Evolutionary conservation across 2,113 vertebrate species (phyloP).

Genomic region (Pterocles burchelli): DNA sequence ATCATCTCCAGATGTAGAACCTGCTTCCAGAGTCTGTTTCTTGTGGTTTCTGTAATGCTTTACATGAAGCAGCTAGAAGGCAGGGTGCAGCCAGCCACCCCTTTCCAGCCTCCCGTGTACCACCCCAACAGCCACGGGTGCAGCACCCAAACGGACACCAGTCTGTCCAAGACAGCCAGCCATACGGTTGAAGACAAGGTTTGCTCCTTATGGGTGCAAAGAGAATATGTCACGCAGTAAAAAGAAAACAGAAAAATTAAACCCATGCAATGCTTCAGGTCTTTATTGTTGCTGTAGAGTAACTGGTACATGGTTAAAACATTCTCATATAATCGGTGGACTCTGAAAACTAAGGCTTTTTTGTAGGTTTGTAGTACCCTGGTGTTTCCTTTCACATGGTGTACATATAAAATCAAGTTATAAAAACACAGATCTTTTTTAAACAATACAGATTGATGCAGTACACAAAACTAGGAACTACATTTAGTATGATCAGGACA

Average conservation of each 20-base stretch:
- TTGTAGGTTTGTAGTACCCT: conserved; percentile 68
- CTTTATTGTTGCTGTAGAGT: conserved; percentile 74
- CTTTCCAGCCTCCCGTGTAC: not conserved
- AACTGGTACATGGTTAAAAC: conserved; percentile 64
- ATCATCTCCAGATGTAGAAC: not conserved
- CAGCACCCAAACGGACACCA: not conserved
- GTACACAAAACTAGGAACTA: conserved; percentile 18
- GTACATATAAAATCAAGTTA: conserved; percentile 66
- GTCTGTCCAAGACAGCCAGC: not conserved
- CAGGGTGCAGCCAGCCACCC: not conserved
- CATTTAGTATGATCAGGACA: not conserved
- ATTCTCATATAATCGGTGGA: conserved; percentile 44
- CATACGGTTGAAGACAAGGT: accelerated
- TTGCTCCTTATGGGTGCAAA: not conserved
- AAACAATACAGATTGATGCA: conserved; percentile 13
- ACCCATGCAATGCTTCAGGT: conserved; percentile 9
- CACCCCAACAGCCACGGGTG: not conserved
- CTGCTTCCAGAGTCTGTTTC: not conserved
- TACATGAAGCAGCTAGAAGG: not conserved
- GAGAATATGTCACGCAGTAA: not conserved
- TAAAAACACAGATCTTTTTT: conserved; percentile 48
- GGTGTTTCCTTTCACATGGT: conserved; percentile 57
- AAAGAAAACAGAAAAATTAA: not conserved
- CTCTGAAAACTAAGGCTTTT: conserved; percentile 76
- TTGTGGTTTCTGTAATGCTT: not conserved